Evolutionary conservation across 2,888 invertebrate species (phyloP).

Genomic region (Mesochorus sp.): DNA sequence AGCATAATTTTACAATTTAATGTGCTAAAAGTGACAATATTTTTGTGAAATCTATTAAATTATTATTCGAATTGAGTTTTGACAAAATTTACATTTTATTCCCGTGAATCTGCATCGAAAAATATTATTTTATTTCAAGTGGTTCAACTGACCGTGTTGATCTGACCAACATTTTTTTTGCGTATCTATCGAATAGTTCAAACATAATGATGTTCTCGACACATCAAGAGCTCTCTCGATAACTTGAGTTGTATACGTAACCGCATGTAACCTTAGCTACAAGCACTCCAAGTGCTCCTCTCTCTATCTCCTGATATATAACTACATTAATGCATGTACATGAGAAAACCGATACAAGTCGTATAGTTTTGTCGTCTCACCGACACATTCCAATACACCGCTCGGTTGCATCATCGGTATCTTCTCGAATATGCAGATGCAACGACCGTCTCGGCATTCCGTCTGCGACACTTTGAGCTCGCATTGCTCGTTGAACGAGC

Average conservation of each 20-base stretch:
- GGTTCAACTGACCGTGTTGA: too few relatives aligned
- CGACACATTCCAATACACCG: conserved; percentile 89
- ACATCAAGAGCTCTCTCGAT: background rate
- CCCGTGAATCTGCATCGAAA: too few relatives aligned
- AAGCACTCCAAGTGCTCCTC: too few relatives aligned
- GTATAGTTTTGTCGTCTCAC: conserved; percentile 82
- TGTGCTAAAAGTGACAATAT: too few relatives aligned
- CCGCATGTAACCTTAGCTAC: background rate
- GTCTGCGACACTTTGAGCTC: conserved; percentile 89
- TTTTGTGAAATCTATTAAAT: too few relatives aligned
- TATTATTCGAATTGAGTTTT: too few relatives aligned
- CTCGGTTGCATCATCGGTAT: conserved; percentile 87
- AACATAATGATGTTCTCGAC: too few relatives aligned
- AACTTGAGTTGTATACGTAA: background rate
- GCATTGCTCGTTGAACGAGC: conserved; percentile 93
- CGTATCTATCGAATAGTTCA: too few relatives aligned
- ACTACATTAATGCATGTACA: background rate
- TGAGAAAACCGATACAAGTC: background rate
- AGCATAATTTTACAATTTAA: too few relatives aligned
- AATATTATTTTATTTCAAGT: background rate
- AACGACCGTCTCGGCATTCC: conserved; percentile 90
- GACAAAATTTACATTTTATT: too few relatives aligned
- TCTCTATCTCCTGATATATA: background rate
- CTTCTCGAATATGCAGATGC: conserved; percentile 91
- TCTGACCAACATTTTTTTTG: too few relatives aligned